Evolutionary conservation across 2,797 vertebrate species (phyloP), one percentile per base, ranked within the genome.

Genomic region (Ctenopoma multispine): DNA sequence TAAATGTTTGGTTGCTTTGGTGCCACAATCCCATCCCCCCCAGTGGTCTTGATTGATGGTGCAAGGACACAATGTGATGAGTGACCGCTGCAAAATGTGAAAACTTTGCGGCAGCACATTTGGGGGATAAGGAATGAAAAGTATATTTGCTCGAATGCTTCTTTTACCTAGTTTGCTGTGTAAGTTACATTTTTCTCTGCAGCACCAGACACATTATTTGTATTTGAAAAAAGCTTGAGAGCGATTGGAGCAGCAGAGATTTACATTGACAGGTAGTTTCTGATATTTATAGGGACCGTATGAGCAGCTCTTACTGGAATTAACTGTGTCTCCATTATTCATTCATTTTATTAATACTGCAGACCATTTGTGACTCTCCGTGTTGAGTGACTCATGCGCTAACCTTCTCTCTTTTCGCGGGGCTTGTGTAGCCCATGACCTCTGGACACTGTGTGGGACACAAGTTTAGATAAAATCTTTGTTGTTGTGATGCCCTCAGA

Each of bases 1-100:
- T 34, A 40, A 41, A 38, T 48, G 29, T 57, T 54, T 48, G 27
- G 55, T 46, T 56, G 51, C 65, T 44, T 49, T 62, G 56, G 49
- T 27, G 13, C 20, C 23, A 9, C 40, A 41, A 12, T 58, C 17
- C 17, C 20, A 1, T 59, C 44, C 0, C 58, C 18, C 38, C 34
- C 21, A 3, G 20, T 29, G 43, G 20, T 8, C 47, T 59, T 54
- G 55, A 70, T 69, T 63, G 48, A 63, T 48, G 36, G n/a, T 15
- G 17, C 2, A 6, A 36, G 1, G 29, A 12, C 29, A 41, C 23
- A 49, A 21, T 21, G 24, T 27, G 20, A 2, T 46, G 29, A 24
- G 54, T 38, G 31, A 64, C 5, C 4, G 18, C 13, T 29, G 9
- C 36, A 24, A 0, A 4, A 18, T 50, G 36, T 5, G 24, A 7